Evolutionary conservation across 2,888 invertebrate species (phyloP).

Genomic region (Pheosia tremula): DNA sequence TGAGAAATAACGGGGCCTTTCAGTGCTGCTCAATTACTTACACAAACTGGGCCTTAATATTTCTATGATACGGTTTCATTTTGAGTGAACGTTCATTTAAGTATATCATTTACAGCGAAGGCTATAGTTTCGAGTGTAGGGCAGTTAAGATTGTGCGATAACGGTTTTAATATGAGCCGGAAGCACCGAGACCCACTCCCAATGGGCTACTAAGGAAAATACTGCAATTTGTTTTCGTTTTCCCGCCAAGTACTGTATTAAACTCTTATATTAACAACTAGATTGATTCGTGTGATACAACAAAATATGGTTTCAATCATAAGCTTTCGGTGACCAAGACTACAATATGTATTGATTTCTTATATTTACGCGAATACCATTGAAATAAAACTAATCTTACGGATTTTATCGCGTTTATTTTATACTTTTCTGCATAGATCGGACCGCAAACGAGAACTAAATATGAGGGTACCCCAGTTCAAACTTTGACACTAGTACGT

Average conservation of each 20-base stretch:
- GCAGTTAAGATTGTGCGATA: constrained; percentile 82
- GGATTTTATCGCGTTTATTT: no score
- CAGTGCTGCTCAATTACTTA: constrained; percentile 22
- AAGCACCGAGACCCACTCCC: constrained; percentile 63
- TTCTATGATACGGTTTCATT: constrained; percentile 49
- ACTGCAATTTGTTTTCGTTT: constrained; percentile 67
- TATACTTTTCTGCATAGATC: no score
- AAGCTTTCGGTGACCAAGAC: neutral
- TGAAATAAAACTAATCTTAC: no score
- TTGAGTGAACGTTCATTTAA: constrained; percentile 49
- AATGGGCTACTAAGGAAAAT: constrained; percentile 64
- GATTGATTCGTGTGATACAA: neutral
- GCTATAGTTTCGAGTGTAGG: constrained; percentile 78
- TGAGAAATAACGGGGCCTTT: constrained; percentile 69
- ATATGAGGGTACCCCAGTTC: no score
- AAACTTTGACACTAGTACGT: no score
- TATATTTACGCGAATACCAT: no score
- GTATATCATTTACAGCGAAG: constrained; percentile 77
- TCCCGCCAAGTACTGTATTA: constrained; percentile 38
- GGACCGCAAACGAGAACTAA: no score
- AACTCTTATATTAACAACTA: neutral
- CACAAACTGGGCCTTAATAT: constrained; percentile 43
- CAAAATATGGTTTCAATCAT: neutral
- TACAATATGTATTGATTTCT: neutral
- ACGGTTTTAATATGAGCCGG: constrained; percentile 82